phyloP scores from a whole-genome alignment of 1,140 invertebrate genomes.

The Alviniconcha marisindica region DNA sequence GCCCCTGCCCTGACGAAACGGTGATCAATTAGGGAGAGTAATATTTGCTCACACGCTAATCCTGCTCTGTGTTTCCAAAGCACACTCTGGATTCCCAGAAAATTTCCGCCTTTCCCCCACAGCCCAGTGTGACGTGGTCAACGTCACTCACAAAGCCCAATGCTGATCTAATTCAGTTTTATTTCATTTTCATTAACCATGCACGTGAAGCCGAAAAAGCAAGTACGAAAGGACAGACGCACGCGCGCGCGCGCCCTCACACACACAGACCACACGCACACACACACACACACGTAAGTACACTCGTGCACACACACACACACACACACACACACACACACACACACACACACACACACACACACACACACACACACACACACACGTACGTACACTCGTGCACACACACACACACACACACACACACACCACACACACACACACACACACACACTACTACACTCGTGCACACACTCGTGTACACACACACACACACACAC shows the following conservation, averaged over 20 bases:
- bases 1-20: no score
- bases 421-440: no score
- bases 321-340: not conserved
- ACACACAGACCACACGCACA: no score
- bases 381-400: not conserved
- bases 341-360: not conserved
- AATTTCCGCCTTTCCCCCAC: not conserved
- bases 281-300: no score
- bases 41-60: not conserved
- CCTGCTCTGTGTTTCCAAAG: not conserved
- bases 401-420: not conserved
- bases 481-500: slow-evolving; percentile 3
- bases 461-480: not conserved
- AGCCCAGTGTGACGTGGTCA: not conserved
- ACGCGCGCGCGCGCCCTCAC: no score
- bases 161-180: no score
- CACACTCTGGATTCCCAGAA: not conserved
- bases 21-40: no score
- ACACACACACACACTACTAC: no score
- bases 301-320: not conserved
- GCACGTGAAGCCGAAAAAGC: no score
- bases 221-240: no score
- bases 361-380: slow-evolving; percentile 16
- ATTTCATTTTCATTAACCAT: no score
- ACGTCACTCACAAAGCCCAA: no score